Evolutionary conservation across 2,888 invertebrate species (phyloP), one percentile per base, ranked within the genome.

Genomic region (Sinotaia quadrata): DNA sequence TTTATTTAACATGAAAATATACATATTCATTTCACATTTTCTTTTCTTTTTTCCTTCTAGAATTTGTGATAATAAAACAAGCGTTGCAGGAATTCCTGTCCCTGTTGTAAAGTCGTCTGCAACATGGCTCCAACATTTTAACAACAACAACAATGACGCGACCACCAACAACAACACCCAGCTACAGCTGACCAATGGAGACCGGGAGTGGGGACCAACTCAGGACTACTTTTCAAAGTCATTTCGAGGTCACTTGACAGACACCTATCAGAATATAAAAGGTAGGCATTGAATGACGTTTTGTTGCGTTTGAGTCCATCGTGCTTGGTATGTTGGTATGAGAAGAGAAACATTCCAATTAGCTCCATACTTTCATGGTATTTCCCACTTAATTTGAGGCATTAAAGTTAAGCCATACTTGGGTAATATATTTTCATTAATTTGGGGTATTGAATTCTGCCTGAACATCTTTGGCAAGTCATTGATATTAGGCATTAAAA

Each of bases 21-120:
- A 15, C 10, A 51, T 10, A 51, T 10, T 51, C 10, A 51, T 51
- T n/a, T n/a, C n/a, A n/a, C n/a, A n/a, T n/a, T n/a, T n/a, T n/a
- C n/a, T 18, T n/a, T 8, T 8, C 10, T 10, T 10, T 36, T 24
- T n/a, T 37, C 34, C 61, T 41, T 57, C 24, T 72, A 84, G 85
- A 62, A 78, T 81, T 37, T 84, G 81, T 76, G 82, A 84, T 61
- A 85, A 85, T 68, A 83, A 84, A 69, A 72, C 80, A 34, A 68
- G 75, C 33, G 74, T 80, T 29, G 77, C 75, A 4, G 81, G 81
- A 18, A 84, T 84, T n/a, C 83, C 84, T 8, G 84, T 84, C 8
- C 84, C 84, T 7, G 85, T 85, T 31, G 83, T 83, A 33, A 83
- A 81, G 49, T 73, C 83, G 51, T 68, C 78, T 7, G 77, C 84